phyloP scores from a whole-genome alignment of 2,113 vertebrate species.

The Larimichthys polyactis region DNA sequence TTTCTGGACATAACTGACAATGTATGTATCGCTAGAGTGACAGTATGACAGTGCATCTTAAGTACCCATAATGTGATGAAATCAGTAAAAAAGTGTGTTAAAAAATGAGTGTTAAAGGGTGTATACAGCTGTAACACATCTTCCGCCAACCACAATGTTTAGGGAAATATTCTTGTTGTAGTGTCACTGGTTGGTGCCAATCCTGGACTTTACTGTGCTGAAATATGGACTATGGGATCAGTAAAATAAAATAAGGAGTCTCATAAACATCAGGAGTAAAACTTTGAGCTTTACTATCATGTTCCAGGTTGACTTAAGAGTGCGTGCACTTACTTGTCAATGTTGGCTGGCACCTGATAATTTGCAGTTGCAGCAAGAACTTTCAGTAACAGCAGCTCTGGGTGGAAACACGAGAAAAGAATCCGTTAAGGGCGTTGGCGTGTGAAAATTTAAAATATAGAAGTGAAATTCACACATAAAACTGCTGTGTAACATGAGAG shows the following conservation, averaged over 20 bases:
- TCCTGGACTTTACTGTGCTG: not conserved
- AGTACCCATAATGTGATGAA: not conserved
- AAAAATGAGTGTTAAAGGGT: not conserved
- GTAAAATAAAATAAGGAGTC: not conserved
- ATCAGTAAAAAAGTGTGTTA: not conserved
- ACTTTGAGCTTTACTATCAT: not conserved
- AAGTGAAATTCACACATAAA: not conserved
- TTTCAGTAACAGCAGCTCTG: slow-evolving; percentile 83
- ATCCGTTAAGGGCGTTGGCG: not conserved
- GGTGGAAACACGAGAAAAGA: slow-evolving; percentile 15
- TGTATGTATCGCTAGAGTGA: not conserved
- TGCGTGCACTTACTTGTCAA: slow-evolving; percentile 79
- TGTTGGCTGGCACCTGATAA: slow-evolving; percentile 74
- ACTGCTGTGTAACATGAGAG: too few species aligned
- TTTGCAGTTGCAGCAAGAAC: slow-evolving; percentile 78
- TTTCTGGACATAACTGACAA: not conserved
- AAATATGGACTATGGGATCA: not conserved
- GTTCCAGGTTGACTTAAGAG: not conserved
- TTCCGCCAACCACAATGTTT: too few species aligned
- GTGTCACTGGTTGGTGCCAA: not conserved
- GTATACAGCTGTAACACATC: not conserved
- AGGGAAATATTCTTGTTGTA: not conserved
- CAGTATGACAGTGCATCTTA: not conserved
- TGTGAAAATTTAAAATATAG: not conserved
- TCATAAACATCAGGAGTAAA: not conserved